Percentiles rank a stretch among this genome's conserved stretches.
These are phyloP conservation scores for Lamellibrachia satsuma DNA, from an alignment of 2,888 invertebrate species.

Conservation along the genomic window DNA sequence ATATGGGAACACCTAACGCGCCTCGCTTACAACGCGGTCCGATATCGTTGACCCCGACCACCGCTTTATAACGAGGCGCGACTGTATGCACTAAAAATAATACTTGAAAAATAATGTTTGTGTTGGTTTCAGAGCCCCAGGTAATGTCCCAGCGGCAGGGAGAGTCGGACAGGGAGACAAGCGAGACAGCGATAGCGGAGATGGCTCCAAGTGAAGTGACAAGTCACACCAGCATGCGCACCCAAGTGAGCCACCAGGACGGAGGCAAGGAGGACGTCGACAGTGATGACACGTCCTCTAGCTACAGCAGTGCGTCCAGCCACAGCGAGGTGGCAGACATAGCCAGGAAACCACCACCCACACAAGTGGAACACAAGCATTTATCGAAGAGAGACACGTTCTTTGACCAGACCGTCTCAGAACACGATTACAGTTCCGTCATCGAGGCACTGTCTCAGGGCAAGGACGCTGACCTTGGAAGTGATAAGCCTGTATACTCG, in stretches of 20 bases:
- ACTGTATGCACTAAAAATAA: too few relatives aligned
- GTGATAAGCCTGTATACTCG: background rate
- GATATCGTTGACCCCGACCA: too few relatives aligned
- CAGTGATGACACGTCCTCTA: conserved; percentile 56
- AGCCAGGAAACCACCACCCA: background rate
- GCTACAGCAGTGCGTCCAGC: conserved; percentile 54
- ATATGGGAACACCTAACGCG: too few relatives aligned
- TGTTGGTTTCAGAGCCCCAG: background rate
- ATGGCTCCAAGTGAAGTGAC: background rate
- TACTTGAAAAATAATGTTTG: background rate
- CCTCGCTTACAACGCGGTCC: too few relatives aligned
- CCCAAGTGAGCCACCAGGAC: background rate
- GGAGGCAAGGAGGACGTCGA: conserved; percentile 51
- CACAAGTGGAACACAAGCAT: background rate
- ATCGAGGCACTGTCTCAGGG: conserved; percentile 35
- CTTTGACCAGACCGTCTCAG: conserved; percentile 39
- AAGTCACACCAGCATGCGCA: conserved; percentile 21
- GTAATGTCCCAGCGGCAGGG: background rate
- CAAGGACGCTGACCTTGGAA: background rate
- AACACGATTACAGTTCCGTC: conserved; percentile 39
- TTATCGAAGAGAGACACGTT: conserved; percentile 26
- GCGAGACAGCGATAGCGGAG: background rate
- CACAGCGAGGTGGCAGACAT: background rate
- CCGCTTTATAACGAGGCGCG: too few relatives aligned
- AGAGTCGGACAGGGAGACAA: background rate